Base-by-base conservation (phyloP, 1,140 invertebrate species). In the Trinorchestia longiramus region DNA sequence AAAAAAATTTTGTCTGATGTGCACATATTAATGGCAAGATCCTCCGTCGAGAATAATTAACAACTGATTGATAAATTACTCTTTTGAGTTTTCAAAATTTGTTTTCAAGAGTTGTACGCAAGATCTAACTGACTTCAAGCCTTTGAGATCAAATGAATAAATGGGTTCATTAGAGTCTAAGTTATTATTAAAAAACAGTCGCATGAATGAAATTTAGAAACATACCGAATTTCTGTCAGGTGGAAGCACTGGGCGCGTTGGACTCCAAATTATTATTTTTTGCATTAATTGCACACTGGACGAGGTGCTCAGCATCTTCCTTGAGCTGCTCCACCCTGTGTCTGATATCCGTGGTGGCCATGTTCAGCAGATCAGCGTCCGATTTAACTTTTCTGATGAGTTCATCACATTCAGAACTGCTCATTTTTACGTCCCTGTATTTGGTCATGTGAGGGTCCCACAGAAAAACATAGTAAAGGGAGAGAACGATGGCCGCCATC, bases 391-490 rank as follows among this genome's bases (percentile, higher is more conserved):
- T 94, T 40, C 43, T 94, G 92, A 94, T 94, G 8, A 94, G 44
- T 15, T 94, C 92, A 94, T 96, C 96, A n/a, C 47, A 36, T 77
- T 96, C 96, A 77, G 95, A 47, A 41, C 23, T 42, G 87, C 96
- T 96, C 92, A 87, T 41, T 45, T 94, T 43, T 44, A 94, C 40
- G 44, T 45, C 92, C 43, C 92, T 94, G 92, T 94, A 94, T 94
- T 94, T 94, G 8, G 92, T 96, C 97, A 97, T 97, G 95, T 98
- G 98, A 0, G 99, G 99, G 97, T 99, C 98, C 99, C 99, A 99
- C 96, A 99, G 98, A 97, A 99, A 99, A 96, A 99, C 98, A 97
- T 99, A 99, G 97, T 99, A 99, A 28, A 99, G 98, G 0, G 99
- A 99, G 44, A 99, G 98, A 97, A 99, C 98, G 96, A 99, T 99